phyloP scores from a whole-genome alignment of 2,797 vertebrate genomes.

The Glyptemys insculpta region DNA sequence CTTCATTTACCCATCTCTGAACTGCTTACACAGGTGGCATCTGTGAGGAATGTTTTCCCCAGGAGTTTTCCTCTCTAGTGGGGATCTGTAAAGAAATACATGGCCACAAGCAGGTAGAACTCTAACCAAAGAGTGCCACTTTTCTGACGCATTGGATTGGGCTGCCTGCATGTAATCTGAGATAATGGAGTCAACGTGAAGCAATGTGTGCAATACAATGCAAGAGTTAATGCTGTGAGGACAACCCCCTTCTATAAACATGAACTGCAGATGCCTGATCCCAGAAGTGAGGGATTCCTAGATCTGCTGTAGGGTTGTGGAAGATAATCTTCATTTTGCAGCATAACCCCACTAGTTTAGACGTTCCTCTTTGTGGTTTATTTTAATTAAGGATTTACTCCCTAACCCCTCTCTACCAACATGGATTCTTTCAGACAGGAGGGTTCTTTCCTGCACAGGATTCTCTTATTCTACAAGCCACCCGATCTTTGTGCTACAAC shows the following conservation, averaged over 20 bases:
- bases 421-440: neutral
- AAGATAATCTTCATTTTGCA: neutral
- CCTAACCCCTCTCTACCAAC: neutral
- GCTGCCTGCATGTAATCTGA: neutral
- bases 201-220: neutral
- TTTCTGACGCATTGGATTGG: neutral
- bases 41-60: neutral
- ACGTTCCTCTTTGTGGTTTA: neutral
- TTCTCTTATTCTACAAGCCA: neutral
- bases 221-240: neutral
- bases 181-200: neutral
- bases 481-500: neutral
- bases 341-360: neutral
- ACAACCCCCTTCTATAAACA: neutral
- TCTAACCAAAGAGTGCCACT: neutral
- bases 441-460: neutral
- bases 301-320: neutral
- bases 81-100: neutral
- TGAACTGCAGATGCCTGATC: neutral
- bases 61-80: neutral
- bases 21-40: neutral
- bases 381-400: neutral
- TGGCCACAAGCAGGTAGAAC: neutral
- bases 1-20: neutral
- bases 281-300: neutral